Conservation (phyloP, 2,888 invertebrate species). For the Cephalotes varians region DNA sequence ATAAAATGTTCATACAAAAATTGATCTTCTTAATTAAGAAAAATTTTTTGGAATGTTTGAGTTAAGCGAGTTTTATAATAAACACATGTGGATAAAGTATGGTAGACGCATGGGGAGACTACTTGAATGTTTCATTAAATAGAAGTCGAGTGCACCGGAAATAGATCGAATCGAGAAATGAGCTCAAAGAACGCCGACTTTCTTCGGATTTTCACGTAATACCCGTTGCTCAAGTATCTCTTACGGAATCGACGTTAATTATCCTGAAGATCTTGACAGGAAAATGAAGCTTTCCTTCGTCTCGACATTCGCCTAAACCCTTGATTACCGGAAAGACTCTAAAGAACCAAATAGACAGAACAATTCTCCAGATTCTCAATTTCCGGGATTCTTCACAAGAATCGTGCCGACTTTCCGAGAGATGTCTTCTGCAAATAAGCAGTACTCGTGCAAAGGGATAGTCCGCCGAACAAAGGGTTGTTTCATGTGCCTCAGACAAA, state of each 20-base stretch:
- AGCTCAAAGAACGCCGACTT: conserved; percentile 65
- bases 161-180: conserved; percentile 30
- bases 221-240: conserved; percentile 42
- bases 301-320: conserved; percentile 44
- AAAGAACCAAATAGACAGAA: background rate
- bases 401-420: background rate
- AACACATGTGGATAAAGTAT: background rate
- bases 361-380: conserved; percentile 37
- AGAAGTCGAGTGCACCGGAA: conserved; percentile 56
- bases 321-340: conserved; percentile 54
- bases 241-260: conserved; percentile 52
- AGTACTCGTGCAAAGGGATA: background rate
- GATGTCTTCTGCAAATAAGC: background rate
- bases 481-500: background rate
- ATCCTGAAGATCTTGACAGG: conserved; percentile 50
- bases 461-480: background rate
- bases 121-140: conserved; percentile 35
- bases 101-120: background rate
- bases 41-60: background rate
- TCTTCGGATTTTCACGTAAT: conserved; percentile 54
- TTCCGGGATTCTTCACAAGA: conserved; percentile 33
- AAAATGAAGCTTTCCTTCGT: conserved; percentile 58
- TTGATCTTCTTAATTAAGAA: background rate
- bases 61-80: background rate
- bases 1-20: background rate